These are phyloP conservation scores for Pagrus major DNA, from an alignment of 2,113 vertebrate genomes.

Conservation along the genomic window DNA sequence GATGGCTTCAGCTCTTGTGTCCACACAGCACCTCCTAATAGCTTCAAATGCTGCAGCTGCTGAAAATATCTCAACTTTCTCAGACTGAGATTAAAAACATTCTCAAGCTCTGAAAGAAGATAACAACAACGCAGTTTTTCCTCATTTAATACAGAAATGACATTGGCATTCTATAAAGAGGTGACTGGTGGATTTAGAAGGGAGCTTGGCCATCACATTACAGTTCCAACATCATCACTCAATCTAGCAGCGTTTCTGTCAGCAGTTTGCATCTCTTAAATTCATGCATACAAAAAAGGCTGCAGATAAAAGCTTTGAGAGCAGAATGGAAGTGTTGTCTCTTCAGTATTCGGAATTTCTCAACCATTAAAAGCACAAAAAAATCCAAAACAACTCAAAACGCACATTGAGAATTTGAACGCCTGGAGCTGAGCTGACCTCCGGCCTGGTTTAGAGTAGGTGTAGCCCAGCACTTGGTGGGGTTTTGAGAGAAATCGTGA, in stretches of 20 bases:
- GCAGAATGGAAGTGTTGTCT: not conserved
- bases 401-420: not conserved
- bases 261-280: not conserved
- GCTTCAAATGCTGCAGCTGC: not conserved
- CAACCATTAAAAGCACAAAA: slow-evolving; percentile 64
- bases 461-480: slow-evolving; percentile 8
- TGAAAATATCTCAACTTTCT: not conserved
- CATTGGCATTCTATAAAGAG: not conserved
- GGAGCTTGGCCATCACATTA: slow-evolving; percentile 1
- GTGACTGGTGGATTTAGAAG: not conserved
- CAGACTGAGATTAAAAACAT: not conserved
- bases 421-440: not conserved
- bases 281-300: not conserved
- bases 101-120: no score
- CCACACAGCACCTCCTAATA: slow-evolving; percentile 17
- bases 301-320: not conserved
- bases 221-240: not conserved
- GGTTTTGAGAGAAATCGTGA: not conserved
- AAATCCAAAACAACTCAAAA: slow-evolving; percentile 30
- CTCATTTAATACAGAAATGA: not conserved
- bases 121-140: not conserved
- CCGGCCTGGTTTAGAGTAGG: not conserved
- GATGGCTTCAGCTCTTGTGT: slow-evolving; percentile 15
- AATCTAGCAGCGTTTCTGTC: not conserved
- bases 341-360: slow-evolving; percentile 4